Evolutionary conservation across 2,113 vertebrate species (phyloP), one percentile per base, ranked within the genome.

Genomic region (Passer domesticus): DNA sequence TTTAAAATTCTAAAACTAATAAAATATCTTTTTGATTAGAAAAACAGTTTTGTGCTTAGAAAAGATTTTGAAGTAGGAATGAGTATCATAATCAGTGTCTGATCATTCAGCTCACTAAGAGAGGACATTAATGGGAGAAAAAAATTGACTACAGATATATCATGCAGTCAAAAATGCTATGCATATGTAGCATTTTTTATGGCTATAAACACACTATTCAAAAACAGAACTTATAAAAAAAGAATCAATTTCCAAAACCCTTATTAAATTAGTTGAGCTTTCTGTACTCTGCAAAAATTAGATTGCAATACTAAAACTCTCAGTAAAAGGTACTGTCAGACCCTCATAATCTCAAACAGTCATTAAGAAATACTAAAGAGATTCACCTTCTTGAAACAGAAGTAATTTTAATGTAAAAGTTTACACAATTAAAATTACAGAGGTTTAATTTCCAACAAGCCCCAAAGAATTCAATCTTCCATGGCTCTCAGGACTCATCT

Each of bases 391-490:
- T 96, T 31, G 80, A 98, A 98, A 98, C 59, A 91, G 18, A 97
- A 97, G 91, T 94, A 90, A 96, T 97, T 97, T 97, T 91, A 94
- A 96, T 87, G 93, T 92, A 96, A 87, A 97, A 97, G 96, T 95
- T 96, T 96, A 96, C 88, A 97, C 93, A 97, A 91, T 97, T 96
- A 96, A 95, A 96, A 96, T 95, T 89, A 56, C 52, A 91, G 86
- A 96, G 72, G n/a, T 95, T 97, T 97, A 97, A 97, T 97, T 97
- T 97, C 85, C 92, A 97, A 92, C 92, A 96, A 97, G 77, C 87
- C 91, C 92, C 72, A 78, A 93, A 97, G 84, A 98, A 96, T 97
- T 97, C 95, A 95, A 94, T 91, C 96, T 96, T 96, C 53, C 73
- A 87, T 82, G 67, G 84, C 80, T 95, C 92, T 97, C 84, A 95